A percentile compares a stretch with the other conserved stretches of the same genome.
Conservation (phyloP, 2,113 vertebrate species). For the Kryptolebias marmoratus region DNA sequence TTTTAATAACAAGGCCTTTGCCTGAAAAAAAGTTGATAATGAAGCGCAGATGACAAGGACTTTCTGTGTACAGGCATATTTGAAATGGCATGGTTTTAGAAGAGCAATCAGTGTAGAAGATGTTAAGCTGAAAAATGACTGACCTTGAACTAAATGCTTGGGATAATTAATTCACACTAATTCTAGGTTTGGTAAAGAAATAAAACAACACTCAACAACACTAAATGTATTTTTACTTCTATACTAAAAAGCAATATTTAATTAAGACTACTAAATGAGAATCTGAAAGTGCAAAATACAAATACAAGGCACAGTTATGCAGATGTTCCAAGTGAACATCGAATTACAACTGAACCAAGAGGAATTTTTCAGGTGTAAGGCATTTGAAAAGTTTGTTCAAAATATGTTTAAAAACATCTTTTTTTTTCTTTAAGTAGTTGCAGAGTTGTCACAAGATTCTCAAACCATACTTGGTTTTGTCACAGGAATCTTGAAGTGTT, state of each 20-base stretch:
- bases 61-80: background rate
- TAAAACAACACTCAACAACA: background rate
- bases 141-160: constrained; percentile 1
- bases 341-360: too few species aligned
- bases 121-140: background rate
- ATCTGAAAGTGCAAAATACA: background rate
- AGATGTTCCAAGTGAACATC: too few species aligned
- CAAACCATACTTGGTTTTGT: too few species aligned
- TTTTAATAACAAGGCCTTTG: constrained; percentile 52
- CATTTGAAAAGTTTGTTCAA: too few species aligned
- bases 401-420: too few species aligned
- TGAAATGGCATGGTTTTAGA: constrained; percentile 3
- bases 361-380: too few species aligned
- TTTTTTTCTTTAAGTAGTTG: too few species aligned
- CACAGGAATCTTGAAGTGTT: too few species aligned
- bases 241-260: background rate
- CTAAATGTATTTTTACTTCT: background rate
- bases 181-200: background rate
- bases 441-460: too few species aligned
- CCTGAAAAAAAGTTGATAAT: constrained; percentile 34
- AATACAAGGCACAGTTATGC: too few species aligned
- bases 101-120: background rate
- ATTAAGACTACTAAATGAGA: background rate
- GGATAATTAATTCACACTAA: background rate
- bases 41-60: constrained; percentile 7